Evolutionary conservation across 2,888 invertebrate genomes (phyloP).

Genomic region (Cephalotes varians): DNA sequence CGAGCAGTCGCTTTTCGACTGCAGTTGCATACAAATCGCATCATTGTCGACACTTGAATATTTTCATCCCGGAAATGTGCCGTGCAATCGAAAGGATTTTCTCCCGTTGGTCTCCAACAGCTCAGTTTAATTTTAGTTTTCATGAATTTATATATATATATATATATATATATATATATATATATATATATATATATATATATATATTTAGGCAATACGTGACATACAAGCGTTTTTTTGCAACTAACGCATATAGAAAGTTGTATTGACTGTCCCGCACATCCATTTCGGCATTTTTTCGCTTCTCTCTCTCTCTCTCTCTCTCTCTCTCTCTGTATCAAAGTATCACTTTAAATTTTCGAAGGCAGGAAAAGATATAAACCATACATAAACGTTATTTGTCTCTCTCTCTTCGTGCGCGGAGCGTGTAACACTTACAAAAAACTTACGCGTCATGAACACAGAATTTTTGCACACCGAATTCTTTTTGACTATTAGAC

Average conservation of each 20-base stretch:
- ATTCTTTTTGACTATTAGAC: not conserved
- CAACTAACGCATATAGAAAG: conserved; percentile 72
- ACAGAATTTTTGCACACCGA: not conserved
- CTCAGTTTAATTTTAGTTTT: conserved; percentile 67
- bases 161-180: no score
- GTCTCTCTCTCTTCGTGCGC: conserved; percentile 17
- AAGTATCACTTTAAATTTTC: conserved; percentile 25
- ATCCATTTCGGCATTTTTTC: conserved; percentile 20
- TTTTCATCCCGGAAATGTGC: conserved; percentile 43
- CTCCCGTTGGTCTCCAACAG: conserved; percentile 36
- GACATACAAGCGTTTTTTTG: conserved; percentile 67
- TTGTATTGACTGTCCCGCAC: conserved; percentile 56
- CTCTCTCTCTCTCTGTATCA: not conserved
- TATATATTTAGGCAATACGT: conserved; percentile 64
- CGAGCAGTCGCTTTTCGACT: conserved; percentile 32
- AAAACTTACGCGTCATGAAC: conserved; percentile 20
- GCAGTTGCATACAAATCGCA: conserved; percentile 50
- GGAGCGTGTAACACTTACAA: conserved; percentile 16
- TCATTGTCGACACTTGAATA: conserved; percentile 52
- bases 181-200: no score
- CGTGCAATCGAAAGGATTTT: conserved; percentile 50
- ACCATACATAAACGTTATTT: not conserved
- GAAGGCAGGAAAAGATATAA: conserved; percentile 21
- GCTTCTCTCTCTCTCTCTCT: not conserved
- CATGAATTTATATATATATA: no score